Evolutionary conservation across 2,888 invertebrate species (phyloP).

Genomic region (Rotaria sp.): DNA sequence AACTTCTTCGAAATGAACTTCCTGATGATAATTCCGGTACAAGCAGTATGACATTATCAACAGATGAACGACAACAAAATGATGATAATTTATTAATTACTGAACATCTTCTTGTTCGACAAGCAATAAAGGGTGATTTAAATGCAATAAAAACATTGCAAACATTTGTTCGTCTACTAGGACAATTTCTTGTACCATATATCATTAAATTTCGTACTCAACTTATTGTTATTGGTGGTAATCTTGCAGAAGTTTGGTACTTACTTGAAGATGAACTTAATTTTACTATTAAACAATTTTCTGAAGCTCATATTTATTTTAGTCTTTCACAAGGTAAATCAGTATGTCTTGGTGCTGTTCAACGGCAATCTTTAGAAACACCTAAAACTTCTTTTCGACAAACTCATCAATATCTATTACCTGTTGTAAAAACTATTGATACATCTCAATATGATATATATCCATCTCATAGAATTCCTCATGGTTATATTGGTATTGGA

Average conservation of each 20-base stretch:
- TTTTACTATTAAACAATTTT: neutral
- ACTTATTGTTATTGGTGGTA: neutral
- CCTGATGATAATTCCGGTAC: neutral
- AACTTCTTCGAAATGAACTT: neutral
- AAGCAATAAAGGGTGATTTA: neutral
- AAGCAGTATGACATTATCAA: neutral
- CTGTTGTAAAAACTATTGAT: neutral
- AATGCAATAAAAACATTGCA: neutral
- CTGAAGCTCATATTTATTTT: neutral
- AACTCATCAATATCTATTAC: neutral
- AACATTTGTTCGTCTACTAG: neutral
- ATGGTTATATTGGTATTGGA: neutral
- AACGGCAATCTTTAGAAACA: neutral
- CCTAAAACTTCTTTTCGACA: neutral
- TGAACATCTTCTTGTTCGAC: neutral
- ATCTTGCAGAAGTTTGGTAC: neutral
- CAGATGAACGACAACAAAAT: neutral
- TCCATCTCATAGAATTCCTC: neutral
- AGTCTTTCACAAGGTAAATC: neutral
- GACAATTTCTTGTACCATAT: neutral
- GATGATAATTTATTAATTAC: no score
- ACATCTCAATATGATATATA: constrained; percentile 17
- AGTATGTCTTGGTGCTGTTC: neutral
- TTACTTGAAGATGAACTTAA: neutral
- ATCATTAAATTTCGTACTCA: neutral